Evolutionary conservation across 2,113 vertebrate species (phyloP).

Genomic region (Podarcis cretensis): DNA sequence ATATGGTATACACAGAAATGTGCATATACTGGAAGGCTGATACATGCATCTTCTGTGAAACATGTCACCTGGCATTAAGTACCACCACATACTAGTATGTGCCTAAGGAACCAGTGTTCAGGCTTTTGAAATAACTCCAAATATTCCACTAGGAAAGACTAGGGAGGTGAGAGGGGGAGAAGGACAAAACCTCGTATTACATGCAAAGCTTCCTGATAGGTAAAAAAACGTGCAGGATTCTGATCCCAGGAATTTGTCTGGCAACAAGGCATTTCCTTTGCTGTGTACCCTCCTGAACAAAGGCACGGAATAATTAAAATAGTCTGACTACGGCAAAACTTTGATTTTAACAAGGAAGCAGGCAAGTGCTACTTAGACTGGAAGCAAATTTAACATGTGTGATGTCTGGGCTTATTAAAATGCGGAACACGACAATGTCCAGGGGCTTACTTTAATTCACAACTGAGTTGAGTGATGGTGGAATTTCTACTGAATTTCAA

Average conservation of each 20-base stretch:
- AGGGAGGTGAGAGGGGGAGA: too few species aligned
- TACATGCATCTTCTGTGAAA: background rate
- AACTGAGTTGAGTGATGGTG: slow-evolving; percentile 49
- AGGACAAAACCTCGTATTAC: background rate
- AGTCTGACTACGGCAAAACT: slow-evolving; percentile 41
- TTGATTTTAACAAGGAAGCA: slow-evolving; percentile 29
- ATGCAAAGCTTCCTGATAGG: background rate
- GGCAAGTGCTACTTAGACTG: background rate
- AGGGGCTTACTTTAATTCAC: slow-evolving; percentile 52
- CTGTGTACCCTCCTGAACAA: slow-evolving; percentile 14
- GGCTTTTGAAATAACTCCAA: background rate
- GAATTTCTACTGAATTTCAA: slow-evolving; percentile 67
- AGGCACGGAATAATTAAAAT: slow-evolving; percentile 36
- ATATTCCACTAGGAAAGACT: background rate
- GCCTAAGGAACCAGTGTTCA: background rate
- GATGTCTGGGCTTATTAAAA: slow-evolving; percentile 66
- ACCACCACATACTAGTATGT: background rate
- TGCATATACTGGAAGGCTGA: background rate
- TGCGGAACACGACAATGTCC: slow-evolving; percentile 55
- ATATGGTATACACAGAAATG: background rate
- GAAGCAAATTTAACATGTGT: slow-evolving; percentile 55
- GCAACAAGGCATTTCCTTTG: background rate
- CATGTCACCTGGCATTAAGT: background rate
- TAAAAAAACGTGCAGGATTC: background rate
- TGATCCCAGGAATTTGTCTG: background rate